Evolutionary conservation across 53 echinoderm and acorn worm genomes (phyloP).

Genomic region (Temnopleurus reevesii): DNA sequence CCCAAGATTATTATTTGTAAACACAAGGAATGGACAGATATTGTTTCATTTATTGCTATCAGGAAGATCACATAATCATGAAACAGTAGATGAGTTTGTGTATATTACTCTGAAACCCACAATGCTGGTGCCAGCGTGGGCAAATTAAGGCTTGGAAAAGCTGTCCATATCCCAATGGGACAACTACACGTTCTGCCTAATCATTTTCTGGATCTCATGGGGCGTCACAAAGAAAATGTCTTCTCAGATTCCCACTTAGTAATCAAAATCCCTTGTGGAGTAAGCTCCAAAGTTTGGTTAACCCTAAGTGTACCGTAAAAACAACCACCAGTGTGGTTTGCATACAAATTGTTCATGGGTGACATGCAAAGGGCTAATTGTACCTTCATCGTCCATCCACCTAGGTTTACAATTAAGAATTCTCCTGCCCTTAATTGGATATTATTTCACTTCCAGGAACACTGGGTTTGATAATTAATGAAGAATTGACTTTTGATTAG

Average conservation of each 20-base stretch:
- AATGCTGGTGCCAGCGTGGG: neutral
- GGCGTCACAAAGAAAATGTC: neutral
- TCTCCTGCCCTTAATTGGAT: neutral
- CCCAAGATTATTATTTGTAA: neutral
- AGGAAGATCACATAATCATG: neutral
- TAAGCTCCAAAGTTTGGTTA: no score
- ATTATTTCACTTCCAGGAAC: neutral
- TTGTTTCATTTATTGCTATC: neutral
- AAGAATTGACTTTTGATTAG: neutral
- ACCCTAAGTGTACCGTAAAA: no score
- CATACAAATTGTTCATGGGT: no score
- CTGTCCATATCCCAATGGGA: neutral
- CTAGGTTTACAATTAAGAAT: neutral
- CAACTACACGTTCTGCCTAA: neutral
- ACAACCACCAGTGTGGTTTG: no score
- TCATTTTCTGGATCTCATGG: neutral
- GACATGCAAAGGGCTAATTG: no score
- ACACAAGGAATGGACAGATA: neutral
- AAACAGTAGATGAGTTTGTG: neutral
- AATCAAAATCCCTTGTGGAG: no score
- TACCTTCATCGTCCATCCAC: no score
- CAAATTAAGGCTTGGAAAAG: neutral
- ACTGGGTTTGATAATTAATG: constrained; percentile 11
- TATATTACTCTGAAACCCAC: neutral
- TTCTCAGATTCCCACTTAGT: neutral